Conservation (phyloP, 2,888 invertebrate species). For the Sphaerophoria taeniata region DNA sequence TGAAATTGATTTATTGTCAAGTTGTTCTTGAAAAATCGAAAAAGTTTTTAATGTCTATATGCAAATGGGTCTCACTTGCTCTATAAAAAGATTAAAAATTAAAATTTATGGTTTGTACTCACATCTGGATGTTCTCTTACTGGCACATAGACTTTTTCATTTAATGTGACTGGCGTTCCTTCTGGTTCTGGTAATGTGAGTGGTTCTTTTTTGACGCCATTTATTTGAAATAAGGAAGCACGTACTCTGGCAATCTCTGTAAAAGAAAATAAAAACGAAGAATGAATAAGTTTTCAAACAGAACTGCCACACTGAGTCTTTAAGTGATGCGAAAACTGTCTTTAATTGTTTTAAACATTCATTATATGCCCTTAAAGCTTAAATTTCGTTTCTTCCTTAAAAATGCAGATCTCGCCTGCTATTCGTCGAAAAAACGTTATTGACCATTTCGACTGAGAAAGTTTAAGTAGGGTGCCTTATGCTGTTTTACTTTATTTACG, state of each 20-base stretch:
- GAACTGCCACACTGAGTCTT: not conserved
- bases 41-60: not conserved
- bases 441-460: too few species aligned
- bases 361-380: too few species aligned
- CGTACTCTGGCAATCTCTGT: constrained; percentile 99
- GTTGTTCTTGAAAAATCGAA: constrained; percentile 5
- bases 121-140: constrained; percentile 99
- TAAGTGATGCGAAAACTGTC: too few species aligned
- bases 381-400: too few species aligned
- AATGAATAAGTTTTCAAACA: constrained; percentile 30
- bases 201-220: constrained; percentile 97
- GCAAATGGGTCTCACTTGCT: not conserved
- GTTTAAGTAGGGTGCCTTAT: too few species aligned
- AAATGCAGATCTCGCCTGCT: too few species aligned
- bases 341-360: too few species aligned
- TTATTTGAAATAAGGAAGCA: constrained; percentile 99
- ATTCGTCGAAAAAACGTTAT: too few species aligned
- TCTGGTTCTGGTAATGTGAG: constrained; percentile 95
- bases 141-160: constrained; percentile 99
- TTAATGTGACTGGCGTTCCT: constrained; percentile 94
- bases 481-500: too few species aligned
- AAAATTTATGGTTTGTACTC: constrained; percentile 84
- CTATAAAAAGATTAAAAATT: not conserved
- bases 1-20: not conserved
- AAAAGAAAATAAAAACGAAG: constrained; percentile 83